These are phyloP conservation scores for Cephus rjabovi DNA, from an alignment of 2,888 invertebrate species.

Conservation along the genomic window DNA sequence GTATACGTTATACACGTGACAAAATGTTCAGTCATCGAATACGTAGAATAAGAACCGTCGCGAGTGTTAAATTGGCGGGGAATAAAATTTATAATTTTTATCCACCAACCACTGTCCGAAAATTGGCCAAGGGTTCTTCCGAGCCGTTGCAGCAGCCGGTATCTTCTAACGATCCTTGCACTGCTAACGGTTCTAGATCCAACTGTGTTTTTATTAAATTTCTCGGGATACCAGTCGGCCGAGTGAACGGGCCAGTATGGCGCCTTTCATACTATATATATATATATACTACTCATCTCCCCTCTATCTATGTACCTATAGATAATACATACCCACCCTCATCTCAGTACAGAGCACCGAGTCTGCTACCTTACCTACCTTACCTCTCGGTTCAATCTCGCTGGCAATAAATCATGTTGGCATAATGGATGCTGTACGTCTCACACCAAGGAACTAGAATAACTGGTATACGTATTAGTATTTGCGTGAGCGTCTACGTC, in stretches of 20 bases:
- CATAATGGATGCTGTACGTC: conserved; percentile 9
- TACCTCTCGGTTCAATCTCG: conserved; percentile 10
- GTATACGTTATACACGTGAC: too few species aligned
- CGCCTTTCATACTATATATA: neutral
- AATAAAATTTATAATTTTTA: too few species aligned
- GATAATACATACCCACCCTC: conserved; percentile 1
- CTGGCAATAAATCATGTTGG: conserved; percentile 12
- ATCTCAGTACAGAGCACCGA: neutral
- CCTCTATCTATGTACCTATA: neutral
- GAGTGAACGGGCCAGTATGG: neutral
- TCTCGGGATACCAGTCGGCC: neutral
- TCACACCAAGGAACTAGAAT: neutral
- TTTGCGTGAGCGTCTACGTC: too few species aligned
- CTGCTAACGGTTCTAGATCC: too few species aligned
- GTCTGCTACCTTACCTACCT: conserved; percentile 2
- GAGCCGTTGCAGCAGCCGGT: too few species aligned
- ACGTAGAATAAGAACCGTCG: too few species aligned
- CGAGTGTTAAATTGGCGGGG: too few species aligned
- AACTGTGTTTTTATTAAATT: conserved; percentile 4
- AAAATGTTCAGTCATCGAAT: too few species aligned
- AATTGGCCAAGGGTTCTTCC: too few species aligned
- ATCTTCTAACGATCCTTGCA: too few species aligned
- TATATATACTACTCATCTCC: neutral
- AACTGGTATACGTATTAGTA: too few species aligned
- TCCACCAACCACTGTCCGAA: too few species aligned